Evolutionary conservation across 2,113 vertebrate genomes (phyloP).

Genomic region (Lophotis ruficrista): DNA sequence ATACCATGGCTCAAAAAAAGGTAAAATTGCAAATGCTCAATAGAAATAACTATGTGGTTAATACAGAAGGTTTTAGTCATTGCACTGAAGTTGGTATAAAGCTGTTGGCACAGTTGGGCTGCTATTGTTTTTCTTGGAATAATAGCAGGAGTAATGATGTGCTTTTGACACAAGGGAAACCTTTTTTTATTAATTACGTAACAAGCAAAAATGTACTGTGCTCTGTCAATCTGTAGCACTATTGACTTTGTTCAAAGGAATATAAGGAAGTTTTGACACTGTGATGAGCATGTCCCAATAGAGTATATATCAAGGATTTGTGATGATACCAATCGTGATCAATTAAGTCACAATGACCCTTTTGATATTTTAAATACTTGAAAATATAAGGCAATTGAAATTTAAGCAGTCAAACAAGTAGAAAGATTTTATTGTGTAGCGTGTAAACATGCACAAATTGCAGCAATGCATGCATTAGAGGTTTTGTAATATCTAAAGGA

Average conservation of each 20-base stretch:
- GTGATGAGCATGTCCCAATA: background rate
- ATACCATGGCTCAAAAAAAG: background rate
- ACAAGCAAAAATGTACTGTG: background rate
- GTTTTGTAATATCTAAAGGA: background rate
- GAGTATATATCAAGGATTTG: background rate
- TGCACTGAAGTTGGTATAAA: background rate
- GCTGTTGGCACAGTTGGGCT: background rate
- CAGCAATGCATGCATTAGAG: background rate
- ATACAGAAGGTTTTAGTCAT: background rate
- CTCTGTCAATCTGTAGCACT: background rate
- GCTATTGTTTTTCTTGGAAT: background rate
- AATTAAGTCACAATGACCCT: background rate
- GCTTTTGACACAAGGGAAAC: background rate
- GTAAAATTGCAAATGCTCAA: background rate
- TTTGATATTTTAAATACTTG: background rate
- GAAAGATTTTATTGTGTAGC: background rate
- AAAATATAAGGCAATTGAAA: background rate
- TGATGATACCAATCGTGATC: background rate
- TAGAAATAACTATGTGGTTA: background rate
- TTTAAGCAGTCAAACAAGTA: background rate
- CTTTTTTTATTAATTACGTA: background rate
- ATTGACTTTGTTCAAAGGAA: background rate
- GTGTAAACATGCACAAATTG: background rate
- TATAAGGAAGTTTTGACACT: background rate
- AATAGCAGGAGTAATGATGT: background rate